A percentile compares a stretch with the other conserved stretches of the same genome.
These are phyloP conservation scores for Lasioglossum marginatum DNA, from an alignment of 2,888 invertebrate species.

Conservation along the genomic window DNA sequence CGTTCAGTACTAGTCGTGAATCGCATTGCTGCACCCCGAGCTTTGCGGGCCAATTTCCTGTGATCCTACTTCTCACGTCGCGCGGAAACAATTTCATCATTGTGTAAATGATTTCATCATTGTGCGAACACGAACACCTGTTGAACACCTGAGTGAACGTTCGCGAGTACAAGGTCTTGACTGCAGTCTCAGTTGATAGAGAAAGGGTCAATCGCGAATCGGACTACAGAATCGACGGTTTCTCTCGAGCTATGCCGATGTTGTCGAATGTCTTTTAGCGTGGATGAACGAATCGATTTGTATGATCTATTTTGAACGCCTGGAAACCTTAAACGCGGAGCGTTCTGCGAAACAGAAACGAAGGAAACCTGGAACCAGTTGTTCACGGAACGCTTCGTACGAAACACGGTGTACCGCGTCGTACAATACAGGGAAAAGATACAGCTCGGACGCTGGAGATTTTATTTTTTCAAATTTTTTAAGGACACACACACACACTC, in stretches of 20 bases:
- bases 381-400: not conserved
- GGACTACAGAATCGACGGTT: not conserved
- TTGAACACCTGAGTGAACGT: not conserved
- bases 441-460: conserved; percentile 52
- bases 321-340: conserved; percentile 1
- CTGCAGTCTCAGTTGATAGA: not conserved
- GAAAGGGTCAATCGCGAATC: not conserved
- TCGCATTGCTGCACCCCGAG: not conserved
- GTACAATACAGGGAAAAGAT: conserved; percentile 55
- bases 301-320: conserved; percentile 32
- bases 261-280: conserved; percentile 35
- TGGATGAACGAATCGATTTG: conserved; percentile 43
- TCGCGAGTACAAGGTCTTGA: not conserved
- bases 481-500: conserved; percentile 29
- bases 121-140: not conserved
- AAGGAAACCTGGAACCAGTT: no score
- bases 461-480: conserved; percentile 70
- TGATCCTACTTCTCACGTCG: not conserved
- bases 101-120: not conserved
- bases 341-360: not conserved
- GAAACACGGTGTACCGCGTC: conserved; percentile 2
- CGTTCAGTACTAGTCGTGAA: not conserved
- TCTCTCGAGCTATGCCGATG: conserved; percentile 1
- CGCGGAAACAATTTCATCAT: not conserved
- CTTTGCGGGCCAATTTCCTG: not conserved